Base-by-base conservation (phyloP, 2,113 vertebrate species). In the Hassar affinis region DNA sequence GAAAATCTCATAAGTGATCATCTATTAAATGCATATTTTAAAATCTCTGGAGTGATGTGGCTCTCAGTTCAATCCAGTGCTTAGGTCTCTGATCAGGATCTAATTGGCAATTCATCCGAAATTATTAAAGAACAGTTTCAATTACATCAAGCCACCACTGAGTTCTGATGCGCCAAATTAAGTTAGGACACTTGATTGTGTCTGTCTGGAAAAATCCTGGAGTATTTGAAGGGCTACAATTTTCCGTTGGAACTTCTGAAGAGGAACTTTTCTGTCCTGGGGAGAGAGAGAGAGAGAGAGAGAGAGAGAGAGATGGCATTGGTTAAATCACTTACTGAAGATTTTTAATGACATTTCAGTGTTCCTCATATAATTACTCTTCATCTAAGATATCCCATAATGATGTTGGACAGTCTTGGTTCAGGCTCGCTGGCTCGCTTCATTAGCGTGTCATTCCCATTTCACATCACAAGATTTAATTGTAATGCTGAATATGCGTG, bases 271-370 rank as follows among this genome's bases (percentile, higher is more conserved):
- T 94, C 92, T 94, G 92, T 93, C 91, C 92, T 94, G 79, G 78
- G 74, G 71, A 78, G 27, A 76, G 56, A 84, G 69, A 59, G 71
- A 83, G 62, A 75, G 71, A 54, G 49, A 79, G 82, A 80, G 72
- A 77, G 33, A 85, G 78, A 54, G 78, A 85, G 76, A 80, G 81
- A 77, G 51, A 92, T 89, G 94, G 94, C 94, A 94, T 98, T 96
- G 97, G 96, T 97, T 99, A 99, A 99, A 98, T 98, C 97, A 98
- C 96, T 98, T 98, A 97, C 96, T 98, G 96, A 96, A 96, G 96
- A 97, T 97, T 98, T 99, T 99, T 99, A 99, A 99, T 98, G 97
- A 98, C 97, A 97, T 99, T 98, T 99, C 97, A 97, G 96, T 97
- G 97, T 98, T 98, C 96, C 95, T 96, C 93, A 95, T 97, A 97